Conservation (phyloP, 2,797 vertebrate species). For the Halcyon chelicuti region DNA sequence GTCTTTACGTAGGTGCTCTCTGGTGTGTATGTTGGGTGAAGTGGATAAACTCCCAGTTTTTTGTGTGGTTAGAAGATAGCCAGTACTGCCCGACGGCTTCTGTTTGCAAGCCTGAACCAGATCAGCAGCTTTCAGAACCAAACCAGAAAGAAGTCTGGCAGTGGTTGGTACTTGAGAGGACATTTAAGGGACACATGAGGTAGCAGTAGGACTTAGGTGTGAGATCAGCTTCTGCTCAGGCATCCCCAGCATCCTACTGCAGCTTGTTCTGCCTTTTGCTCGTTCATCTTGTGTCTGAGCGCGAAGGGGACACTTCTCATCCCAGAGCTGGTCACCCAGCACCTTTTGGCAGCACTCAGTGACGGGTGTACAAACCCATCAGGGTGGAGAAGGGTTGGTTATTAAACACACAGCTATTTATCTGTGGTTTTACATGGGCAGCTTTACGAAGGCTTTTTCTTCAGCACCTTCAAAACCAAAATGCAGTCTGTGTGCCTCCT, state of each 20-base stretch:
- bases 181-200: neutral
- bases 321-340: neutral
- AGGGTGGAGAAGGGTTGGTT: neutral
- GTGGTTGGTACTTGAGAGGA: neutral
- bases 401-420: neutral
- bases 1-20: neutral
- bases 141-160: neutral
- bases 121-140: neutral
- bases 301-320: fast-evolving
- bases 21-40: neutral
- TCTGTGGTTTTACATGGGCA: neutral
- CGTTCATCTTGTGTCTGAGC: fast-evolving
- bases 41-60: neutral
- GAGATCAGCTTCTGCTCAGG: neutral
- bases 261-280: neutral
- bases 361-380: neutral
- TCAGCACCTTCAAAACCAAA: neutral
- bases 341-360: neutral
- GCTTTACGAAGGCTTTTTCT: neutral
- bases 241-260: neutral
- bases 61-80: neutral
- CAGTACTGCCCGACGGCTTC: neutral
- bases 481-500: too few species aligned
- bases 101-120: neutral
- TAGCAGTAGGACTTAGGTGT: neutral